Evolutionary conservation across 2,888 invertebrate genomes (phyloP), one percentile per base, ranked within the genome.

Genomic region (Heterodera filipjevi): DNA sequence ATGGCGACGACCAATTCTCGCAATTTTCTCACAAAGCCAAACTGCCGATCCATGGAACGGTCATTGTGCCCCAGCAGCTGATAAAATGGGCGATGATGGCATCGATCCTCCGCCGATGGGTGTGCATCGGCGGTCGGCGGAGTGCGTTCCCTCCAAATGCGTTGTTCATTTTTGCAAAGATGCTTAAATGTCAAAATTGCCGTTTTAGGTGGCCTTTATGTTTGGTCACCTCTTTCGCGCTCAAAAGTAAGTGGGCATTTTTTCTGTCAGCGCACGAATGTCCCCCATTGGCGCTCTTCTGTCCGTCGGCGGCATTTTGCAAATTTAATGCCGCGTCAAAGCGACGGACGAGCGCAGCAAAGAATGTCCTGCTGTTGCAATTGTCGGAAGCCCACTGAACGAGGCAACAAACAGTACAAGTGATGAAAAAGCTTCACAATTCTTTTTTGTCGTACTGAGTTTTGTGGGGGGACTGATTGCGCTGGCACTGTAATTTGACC

Each of bases 281-380:
- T 19, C 22, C 22, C 5, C 22, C 53, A 59, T 27, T 27, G n/a
- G 22, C 8, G 27, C 27, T n/a, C 27, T 5, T 59, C 22, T 5
- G 46, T 16, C 16, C 12, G 16, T n/a, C 59, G 27, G n/a, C 59
- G 22, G 59, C 27, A 27, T 8, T 8, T 3, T 6, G 39, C 59
- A n/a, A 59, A 59, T n/a, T 59, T n/a, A 59, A 27, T 27, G 59
- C n/a, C 59, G 59, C n/a, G 59, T 59, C 59, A 27, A 59, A 59
- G 3, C 59, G 59, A n/a, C 27, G 8, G 59, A 59, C n/a, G 59
- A 59, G 59, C 27, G n/a, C 8, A 22, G 8, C 22, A 27, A 59
- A 59, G 27, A 22, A 59, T 6, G 59, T 27, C 27, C 59, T 59
- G 59, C 59, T 14, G 12, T 49, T 49, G 46, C 46, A 16, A 5